phyloP scores from a whole-genome alignment of 1,140 invertebrate genomes.

The Cephus cinctus region DNA sequence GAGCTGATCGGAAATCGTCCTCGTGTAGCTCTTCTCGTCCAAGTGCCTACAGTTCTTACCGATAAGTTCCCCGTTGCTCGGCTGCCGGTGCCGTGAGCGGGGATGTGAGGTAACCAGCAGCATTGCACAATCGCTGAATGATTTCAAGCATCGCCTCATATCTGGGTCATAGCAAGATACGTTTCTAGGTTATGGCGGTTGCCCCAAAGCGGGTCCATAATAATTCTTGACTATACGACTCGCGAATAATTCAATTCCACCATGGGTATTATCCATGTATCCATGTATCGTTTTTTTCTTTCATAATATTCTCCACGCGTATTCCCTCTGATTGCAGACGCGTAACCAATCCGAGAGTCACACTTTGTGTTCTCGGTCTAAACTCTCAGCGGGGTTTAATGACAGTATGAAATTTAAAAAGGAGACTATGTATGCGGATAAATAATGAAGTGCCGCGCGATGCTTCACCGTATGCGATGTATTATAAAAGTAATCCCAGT shows the following conservation, averaged over 20 bases:
- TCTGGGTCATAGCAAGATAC: conserved; percentile 58
- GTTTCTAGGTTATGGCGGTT: conserved; percentile 58
- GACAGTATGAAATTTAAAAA: no score
- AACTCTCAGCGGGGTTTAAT: no score
- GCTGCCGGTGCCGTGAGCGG: conserved; percentile 32
- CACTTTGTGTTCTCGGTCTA: no score
- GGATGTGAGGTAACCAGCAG: conserved; percentile 54
- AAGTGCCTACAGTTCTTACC: no score
- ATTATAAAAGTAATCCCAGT: no score
- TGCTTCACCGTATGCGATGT: no score
- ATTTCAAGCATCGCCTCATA: conserved; percentile 60
- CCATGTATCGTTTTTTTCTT: background rate
- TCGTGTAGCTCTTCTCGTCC: no score
- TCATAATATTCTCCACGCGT: background rate
- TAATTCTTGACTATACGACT: background rate
- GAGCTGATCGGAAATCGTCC: no score
- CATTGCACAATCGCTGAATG: conserved; percentile 58
- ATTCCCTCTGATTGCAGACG: background rate
- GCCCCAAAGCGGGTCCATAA: conserved; percentile 37
- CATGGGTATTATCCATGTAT: background rate
- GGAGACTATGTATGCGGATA: no score
- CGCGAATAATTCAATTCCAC: background rate
- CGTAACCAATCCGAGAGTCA: background rate
- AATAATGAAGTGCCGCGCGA: no score
- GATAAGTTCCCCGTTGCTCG: conserved; percentile 43